phyloP scores from a whole-genome alignment of 1,140 invertebrate species.

The Artemia franciscana region DNA sequence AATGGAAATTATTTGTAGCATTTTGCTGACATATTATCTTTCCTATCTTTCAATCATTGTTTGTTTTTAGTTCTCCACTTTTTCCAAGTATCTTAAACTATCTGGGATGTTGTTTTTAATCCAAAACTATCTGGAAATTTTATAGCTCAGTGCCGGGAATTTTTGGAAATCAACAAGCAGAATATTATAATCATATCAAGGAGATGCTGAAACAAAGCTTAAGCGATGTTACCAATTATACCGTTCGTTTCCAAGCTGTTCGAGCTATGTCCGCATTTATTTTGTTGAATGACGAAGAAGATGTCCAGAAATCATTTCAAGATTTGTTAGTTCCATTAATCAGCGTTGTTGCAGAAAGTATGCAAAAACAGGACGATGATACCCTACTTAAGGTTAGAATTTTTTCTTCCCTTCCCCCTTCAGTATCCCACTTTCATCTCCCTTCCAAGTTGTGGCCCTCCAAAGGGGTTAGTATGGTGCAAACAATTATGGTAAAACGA shows the following conservation, averaged over 20 bases:
- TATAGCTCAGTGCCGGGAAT: conserved; percentile 71
- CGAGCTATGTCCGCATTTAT: conserved; percentile 73
- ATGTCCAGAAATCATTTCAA: conserved; percentile 61
- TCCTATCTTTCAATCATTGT: too few species aligned
- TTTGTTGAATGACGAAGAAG: conserved; percentile 59
- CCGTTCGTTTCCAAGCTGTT: conserved; percentile 50
- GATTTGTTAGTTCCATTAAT: conserved; percentile 57
- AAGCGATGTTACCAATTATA: conserved; percentile 31
- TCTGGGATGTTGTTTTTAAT: too few species aligned
- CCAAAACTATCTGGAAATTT: too few species aligned
- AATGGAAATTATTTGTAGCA: too few species aligned
- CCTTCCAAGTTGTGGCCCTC: too few species aligned
- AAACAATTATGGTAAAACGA: too few species aligned
- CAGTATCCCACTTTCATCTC: too few species aligned
- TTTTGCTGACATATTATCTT: too few species aligned
- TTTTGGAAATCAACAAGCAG: conserved; percentile 81
- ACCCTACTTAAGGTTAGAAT: conserved; percentile 45
- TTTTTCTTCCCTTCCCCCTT: too few species aligned
- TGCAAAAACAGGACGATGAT: conserved; percentile 68
- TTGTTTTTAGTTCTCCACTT: too few species aligned
- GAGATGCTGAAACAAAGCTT: conserved; percentile 71
- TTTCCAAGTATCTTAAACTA: too few species aligned
- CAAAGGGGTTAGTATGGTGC: too few species aligned
- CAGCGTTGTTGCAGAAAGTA: conserved; percentile 45
- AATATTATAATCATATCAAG: conserved; percentile 79